Evolutionary conservation across 2,888 invertebrate genomes (phyloP).

Genomic region (Dryococelus australis): DNA sequence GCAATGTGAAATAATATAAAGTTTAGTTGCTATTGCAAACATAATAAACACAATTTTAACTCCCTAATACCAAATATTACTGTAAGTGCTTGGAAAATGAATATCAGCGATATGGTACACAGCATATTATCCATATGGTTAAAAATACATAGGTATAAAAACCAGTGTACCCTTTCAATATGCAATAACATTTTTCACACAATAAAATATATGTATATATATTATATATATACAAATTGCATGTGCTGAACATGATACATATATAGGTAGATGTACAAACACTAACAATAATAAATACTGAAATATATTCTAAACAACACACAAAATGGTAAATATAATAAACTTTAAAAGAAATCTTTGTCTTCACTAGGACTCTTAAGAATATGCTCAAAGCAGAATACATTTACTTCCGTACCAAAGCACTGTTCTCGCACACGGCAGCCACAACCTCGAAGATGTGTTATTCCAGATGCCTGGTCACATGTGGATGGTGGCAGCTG

Average conservation of each 20-base stretch:
- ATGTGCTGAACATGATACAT: neutral
- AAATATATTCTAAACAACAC: neutral
- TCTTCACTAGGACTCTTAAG: neutral
- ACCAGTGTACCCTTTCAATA: no score
- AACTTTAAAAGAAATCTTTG: neutral
- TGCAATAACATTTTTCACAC: no score
- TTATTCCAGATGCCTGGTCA: slow-evolving; percentile 58
- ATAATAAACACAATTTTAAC: no score
- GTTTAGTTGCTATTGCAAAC: no score
- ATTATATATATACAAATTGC: neutral
- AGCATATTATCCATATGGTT: no score
- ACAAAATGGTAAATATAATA: neutral
- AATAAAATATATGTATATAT: neutral
- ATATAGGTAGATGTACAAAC: neutral
- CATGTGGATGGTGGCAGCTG: slow-evolving; percentile 95
- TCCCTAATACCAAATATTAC: no score
- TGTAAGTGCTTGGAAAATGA: no score
- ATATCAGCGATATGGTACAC: no score
- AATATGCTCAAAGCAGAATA: neutral
- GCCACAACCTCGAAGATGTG: neutral
- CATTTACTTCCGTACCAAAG: neutral
- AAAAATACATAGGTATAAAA: no score
- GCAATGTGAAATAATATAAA: no score
- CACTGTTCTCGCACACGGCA: neutral
- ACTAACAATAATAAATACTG: slow-evolving; percentile 11